Percentiles rank a stretch among this genome's conserved stretches.
phyloP scores from a whole-genome alignment of 2,113 vertebrate genomes.

The Passer domesticus region DNA sequence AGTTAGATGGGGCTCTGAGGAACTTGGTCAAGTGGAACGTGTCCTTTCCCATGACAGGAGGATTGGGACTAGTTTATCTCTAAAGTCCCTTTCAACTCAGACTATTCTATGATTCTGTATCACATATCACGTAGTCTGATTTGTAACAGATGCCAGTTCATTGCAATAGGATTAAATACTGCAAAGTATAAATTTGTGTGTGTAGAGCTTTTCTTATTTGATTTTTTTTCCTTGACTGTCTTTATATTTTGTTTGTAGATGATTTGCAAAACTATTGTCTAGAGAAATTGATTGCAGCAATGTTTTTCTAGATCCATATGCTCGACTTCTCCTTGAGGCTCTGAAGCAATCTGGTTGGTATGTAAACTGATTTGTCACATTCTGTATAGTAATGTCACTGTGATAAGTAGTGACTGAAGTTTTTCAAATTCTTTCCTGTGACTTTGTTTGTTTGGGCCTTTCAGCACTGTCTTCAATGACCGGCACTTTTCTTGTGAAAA shows the following conservation, averaged over 20 bases:
- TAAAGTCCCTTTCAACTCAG: not conserved
- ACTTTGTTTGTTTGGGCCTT: not conserved
- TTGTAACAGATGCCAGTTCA: not conserved
- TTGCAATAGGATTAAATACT: not conserved
- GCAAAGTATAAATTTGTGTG: not conserved
- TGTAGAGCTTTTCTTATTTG: not conserved
- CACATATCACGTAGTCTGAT: rapidly evolving
- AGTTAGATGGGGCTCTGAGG: not conserved
- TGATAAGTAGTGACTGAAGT: not conserved
- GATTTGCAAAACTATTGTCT: constrained; percentile 14
- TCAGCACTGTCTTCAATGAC: constrained; percentile 84
- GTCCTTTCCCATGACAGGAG: not conserved
- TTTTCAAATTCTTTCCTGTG: not conserved
- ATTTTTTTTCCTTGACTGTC: not conserved
- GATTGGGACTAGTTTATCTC: not conserved
- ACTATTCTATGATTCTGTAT: rapidly evolving
- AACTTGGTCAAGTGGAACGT: rapidly evolving
- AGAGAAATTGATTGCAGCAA: constrained; percentile 38
- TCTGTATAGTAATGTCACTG: not conserved
- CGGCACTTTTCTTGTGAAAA: constrained; percentile 95
- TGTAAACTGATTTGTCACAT: constrained; percentile 44
- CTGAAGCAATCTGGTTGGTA: constrained; percentile 96
- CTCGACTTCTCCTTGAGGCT: constrained; percentile 89
- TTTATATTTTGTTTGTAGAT: constrained; percentile 20
- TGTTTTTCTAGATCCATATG: constrained; percentile 87